phyloP scores from a whole-genome alignment of 2,888 invertebrate species.

The Branchipolynoe longqiensis region DNA sequence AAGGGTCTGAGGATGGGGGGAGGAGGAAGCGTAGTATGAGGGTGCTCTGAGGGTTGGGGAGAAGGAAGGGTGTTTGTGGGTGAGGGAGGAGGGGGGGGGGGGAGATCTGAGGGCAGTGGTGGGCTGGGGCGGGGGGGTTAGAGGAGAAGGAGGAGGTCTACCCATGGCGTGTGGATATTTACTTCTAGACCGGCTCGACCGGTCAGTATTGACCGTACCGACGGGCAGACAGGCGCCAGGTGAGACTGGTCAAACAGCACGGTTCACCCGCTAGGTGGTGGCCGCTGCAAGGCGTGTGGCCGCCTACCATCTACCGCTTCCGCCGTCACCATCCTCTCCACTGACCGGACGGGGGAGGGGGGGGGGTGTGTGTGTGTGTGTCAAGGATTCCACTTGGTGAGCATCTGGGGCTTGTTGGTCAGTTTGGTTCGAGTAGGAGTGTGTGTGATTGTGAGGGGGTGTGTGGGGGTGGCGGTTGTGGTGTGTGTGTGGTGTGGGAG shows the following conservation, averaged over 20 bases:
- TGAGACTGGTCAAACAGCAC: constrained; percentile 26
- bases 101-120: neutral
- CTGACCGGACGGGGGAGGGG: too few relatives aligned
- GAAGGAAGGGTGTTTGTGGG: too few relatives aligned
- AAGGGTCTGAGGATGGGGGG: too few relatives aligned
- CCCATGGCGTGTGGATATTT: constrained; percentile 26
- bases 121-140: neutral
- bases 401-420: constrained; percentile 44
- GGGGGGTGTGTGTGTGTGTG: too few relatives aligned
- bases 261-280: constrained; percentile 16
- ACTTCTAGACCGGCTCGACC: constrained; percentile 2
- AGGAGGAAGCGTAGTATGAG: too few relatives aligned
- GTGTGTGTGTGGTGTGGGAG: too few relatives aligned
- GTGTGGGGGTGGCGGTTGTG: too few relatives aligned
- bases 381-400: constrained; percentile 26
- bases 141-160: too few relatives aligned
- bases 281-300: neutral
- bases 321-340: constrained; percentile 16
- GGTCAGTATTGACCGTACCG: constrained; percentile 24
- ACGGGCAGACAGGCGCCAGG: neutral
- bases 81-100: neutral
- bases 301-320: neutral
- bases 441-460: too few relatives aligned
- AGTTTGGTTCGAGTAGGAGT: constrained; percentile 17
- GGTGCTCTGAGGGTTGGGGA: too few relatives aligned